Base-by-base conservation (phyloP, 2,888 invertebrate genomes). In the Drosophila setosimentum region DNA sequence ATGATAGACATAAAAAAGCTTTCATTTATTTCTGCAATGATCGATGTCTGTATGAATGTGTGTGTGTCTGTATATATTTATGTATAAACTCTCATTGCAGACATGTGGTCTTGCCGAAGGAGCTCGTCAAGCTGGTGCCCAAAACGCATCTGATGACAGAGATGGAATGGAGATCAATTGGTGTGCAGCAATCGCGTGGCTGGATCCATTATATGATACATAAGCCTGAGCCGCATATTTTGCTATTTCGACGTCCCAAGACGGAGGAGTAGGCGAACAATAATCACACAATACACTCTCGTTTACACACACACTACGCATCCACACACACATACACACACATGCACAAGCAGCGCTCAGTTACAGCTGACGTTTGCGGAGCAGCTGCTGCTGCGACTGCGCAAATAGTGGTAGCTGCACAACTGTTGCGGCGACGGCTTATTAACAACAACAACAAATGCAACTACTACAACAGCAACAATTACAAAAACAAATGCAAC, bases 201-300 rank as follows among this genome's bases (percentile, higher is more conserved):
- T 99, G 99, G 99, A 95, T 98, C 18, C 99, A 99, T 93, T 99
- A 99, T 89, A 98, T 99, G 98, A 96, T 96, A 78, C 99, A 99
- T 93, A 95, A 97, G 89, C 99, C 99, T 92, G 98, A 98, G 92
- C 98, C 98, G 18, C 98, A 98, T 89, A 97, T 98, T 91, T 93
- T 98, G 79, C 94, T 98, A 62, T 98, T 98, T 94, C 95, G 95
- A 92, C 94, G 97, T 92, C 95, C 95, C 92, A 96, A 95, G 84
- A 95, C 95, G 35, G 91, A 89, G 75, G 89, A 88, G 68, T 89
- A 86, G 60, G 21, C 35, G 37, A 33, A 49, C 13, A 33, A 50
- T 57, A 59, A 53, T 63, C 51, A 24, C 35, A 50, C 48, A 37
- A 59, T 40, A 53, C 51, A 62, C 68, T 40, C 49, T 53, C 33